Base-by-base conservation (phyloP, 2,888 invertebrate genomes). In the Dendrolimus pini region DNA sequence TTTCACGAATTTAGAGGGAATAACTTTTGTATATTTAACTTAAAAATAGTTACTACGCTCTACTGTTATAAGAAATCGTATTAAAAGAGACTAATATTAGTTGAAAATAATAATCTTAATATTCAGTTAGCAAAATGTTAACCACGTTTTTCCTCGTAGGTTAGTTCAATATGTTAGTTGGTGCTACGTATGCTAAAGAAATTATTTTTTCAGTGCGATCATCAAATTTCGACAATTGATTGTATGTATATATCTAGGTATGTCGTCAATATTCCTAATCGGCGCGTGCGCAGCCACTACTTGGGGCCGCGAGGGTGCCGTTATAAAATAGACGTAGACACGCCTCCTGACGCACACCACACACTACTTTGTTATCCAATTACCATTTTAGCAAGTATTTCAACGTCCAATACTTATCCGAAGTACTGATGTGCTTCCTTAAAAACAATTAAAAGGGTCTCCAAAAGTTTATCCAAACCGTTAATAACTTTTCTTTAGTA, bases 261-360 rank as follows among this genome's bases (percentile, higher is more conserved):
- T 70, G 72, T 73, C 69, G 68, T 74, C 68, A 78, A 82, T 84
- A 83, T 83, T 78, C 83, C 84, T 82, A 82, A 84, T 82, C 78
- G 77, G 74, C 71, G 66, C 66, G 74, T 71, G 67, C 58, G 63
- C 70, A 65, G 74, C 68, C 69, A 14, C 13, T 18, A 41, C 55
- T 70, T 70, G 86, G 80, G 88, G 89, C 88, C 88, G 78, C 82
- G 62, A 77, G 87, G 89, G 87, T 83, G 85, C 80, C 72, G 73
- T 70, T 71, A 69, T 69, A 67, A 47, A 58, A 58, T 30, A 13
- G 65, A 65, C 64, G 65, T 70, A 67, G 81, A 77, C 87, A 84
- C 86, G 87, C 86, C 84, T 83, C 77, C 80, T 67, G 69, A 71
- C 71, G 61, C 71, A 67, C 70, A 63, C 62, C 65, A 65, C 63